Conservation (phyloP, 1,140 invertebrate species). For the Drosophila bocqueti region DNA sequence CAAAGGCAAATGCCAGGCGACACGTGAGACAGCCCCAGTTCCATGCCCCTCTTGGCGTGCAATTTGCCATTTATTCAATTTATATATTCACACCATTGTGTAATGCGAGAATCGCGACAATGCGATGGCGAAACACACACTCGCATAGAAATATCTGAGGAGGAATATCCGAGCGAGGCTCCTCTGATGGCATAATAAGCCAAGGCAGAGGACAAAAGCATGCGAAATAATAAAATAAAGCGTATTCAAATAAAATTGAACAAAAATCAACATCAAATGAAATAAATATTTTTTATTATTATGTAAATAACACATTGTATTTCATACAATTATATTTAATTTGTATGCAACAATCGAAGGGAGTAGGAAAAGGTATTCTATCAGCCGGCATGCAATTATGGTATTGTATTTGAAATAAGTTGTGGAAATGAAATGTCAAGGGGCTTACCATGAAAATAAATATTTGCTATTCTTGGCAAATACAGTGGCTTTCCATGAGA, state of each 20-base stretch:
- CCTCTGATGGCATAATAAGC: conserved; percentile 34
- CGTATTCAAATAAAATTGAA: conserved; percentile 17
- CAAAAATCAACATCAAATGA: conserved; percentile 30
- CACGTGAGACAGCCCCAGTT: conserved; percentile 52
- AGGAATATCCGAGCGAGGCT: conserved; percentile 7
- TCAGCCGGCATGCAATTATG: conserved; percentile 6
- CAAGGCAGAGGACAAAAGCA: conserved; percentile 21
- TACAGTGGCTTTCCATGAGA: background rate
- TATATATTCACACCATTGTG: conserved; percentile 64
- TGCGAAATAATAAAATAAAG: conserved; percentile 13
- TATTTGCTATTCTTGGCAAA: conserved; percentile 23
- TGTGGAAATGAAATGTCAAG: conserved; percentile 9
- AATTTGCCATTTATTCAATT: conserved; percentile 82
- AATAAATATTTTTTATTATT: conserved; percentile 40
- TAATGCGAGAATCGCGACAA: conserved; percentile 42
- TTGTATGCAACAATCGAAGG: conserved; percentile 9
- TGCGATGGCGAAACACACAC: conserved; percentile 19
- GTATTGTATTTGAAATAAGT: conserved; percentile 36
- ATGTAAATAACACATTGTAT: conserved; percentile 48
- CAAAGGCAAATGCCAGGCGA: conserved; percentile 56
- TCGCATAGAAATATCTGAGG: conserved; percentile 5
- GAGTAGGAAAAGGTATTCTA: conserved; percentile 5
- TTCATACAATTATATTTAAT: conserved; percentile 42
- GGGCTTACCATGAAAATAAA: conserved; percentile 7
- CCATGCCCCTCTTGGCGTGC: conserved; percentile 49